A percentile compares a stretch with the other conserved stretches of the same genome.
Conservation (phyloP, 2,888 invertebrate species). For the Margaritifera margaritifera region DNA sequence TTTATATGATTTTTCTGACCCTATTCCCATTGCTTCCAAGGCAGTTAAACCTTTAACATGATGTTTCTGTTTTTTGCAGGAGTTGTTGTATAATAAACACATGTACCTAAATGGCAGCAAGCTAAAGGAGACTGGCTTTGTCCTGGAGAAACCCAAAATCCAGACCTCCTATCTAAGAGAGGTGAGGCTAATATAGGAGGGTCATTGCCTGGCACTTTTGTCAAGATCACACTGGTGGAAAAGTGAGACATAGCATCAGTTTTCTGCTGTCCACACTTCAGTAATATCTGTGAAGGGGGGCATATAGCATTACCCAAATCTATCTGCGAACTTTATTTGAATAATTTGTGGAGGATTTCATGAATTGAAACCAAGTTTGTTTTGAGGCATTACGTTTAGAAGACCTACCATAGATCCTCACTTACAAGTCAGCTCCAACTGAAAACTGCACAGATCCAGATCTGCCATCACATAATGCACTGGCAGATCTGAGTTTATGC, state of each 20-base stretch:
- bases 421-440: no score
- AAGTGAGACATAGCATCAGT: no score
- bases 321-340: no score
- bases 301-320: neutral
- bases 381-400: no score
- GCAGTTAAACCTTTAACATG: neutral
- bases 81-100: constrained; percentile 86
- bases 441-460: no score
- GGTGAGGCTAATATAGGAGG: constrained; percentile 70
- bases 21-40: neutral
- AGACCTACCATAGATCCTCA: no score
- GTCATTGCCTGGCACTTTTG: neutral
- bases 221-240: no score
- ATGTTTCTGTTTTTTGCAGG: constrained; percentile 45
- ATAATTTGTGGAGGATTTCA: no score
- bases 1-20: neutral
- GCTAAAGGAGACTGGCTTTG: constrained; percentile 79
- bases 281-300: neutral
- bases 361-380: no score
- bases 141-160: constrained; percentile 78
- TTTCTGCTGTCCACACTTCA: neutral
- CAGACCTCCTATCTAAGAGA: constrained; percentile 79
- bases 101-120: constrained; percentile 83
- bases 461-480: no score
- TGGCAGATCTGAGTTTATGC: no score